phyloP scores from a whole-genome alignment of 2,888 invertebrate genomes.

The Acleris literana region DNA sequence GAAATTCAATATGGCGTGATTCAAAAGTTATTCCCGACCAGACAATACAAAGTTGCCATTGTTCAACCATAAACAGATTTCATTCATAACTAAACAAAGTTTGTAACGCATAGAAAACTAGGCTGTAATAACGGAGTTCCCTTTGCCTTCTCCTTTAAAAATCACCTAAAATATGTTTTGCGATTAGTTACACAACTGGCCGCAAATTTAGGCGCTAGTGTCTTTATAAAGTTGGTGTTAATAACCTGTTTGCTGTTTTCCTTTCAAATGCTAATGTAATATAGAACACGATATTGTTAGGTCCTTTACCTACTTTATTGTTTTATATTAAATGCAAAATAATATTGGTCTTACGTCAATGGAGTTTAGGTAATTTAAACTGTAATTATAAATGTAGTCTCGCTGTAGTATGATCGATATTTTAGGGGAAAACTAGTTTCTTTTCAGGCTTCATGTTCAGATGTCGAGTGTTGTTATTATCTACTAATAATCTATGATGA shows the following conservation, averaged over 20 bases:
- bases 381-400: too few relatives aligned
- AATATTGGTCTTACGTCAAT: slow-evolving; percentile 19
- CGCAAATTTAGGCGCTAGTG: slow-evolving; percentile 5
- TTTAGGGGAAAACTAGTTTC: too few relatives aligned
- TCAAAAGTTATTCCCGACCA: background rate
- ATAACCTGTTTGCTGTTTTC: slow-evolving; percentile 15
- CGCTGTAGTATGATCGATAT: too few relatives aligned
- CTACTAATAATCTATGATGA: too few relatives aligned
- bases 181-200: background rate
- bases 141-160: too few relatives aligned
- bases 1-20: background rate
- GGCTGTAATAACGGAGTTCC: too few relatives aligned
- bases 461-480: too few relatives aligned
- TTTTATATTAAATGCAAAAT: slow-evolving; percentile 16
- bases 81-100: background rate
- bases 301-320: slow-evolving; percentile 27
- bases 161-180: background rate
- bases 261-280: slow-evolving; percentile 35
- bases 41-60: too few relatives aligned
- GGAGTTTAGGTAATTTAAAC: slow-evolving; percentile 6
- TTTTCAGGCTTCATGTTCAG: too few relatives aligned
- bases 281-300: slow-evolving; percentile 27
- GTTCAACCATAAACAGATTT: background rate
- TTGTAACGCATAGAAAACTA: background rate
- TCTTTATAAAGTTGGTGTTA: slow-evolving; percentile 9